Percentiles rank a stretch among this genome's conserved stretches.
Evolutionary conservation across 2,113 vertebrate genomes (phyloP).

Genomic region (Ophiodon elongatus): DNA sequence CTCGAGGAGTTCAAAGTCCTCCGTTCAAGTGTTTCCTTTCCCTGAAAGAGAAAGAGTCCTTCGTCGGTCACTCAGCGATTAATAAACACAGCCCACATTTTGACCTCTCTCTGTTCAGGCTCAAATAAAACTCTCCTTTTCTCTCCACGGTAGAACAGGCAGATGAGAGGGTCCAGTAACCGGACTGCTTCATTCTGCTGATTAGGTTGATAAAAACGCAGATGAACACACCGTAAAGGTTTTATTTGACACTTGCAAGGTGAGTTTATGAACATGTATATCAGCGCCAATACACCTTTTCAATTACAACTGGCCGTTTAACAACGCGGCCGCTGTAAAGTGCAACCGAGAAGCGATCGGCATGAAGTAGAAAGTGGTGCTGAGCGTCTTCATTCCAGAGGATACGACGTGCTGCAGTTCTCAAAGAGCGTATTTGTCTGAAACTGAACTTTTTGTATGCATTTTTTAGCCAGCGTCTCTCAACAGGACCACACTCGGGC

Average conservation of each 20-base stretch:
- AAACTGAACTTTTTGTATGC: not conserved
- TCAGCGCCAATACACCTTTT: conserved; percentile 60
- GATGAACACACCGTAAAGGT: conserved; percentile 43
- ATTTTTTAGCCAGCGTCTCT: not conserved
- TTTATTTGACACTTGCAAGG: conserved; percentile 68
- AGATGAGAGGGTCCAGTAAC: conserved; percentile 31
- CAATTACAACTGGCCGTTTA: conserved; percentile 58
- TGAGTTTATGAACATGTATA: conserved; percentile 61
- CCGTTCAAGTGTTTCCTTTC: not conserved
- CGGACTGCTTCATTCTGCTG: conserved; percentile 47
- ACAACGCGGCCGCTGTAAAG: conserved; percentile 37
- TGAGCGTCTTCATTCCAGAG: not conserved
- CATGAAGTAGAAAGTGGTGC: conserved; percentile 40
- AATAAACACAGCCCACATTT: not conserved
- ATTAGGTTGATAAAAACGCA: conserved; percentile 66
- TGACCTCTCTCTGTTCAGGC: conserved; percentile 1
- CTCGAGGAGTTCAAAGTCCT: too few relatives aligned
- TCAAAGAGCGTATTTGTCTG: not conserved
- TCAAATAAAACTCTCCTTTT: not conserved
- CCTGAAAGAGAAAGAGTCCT: too few relatives aligned
- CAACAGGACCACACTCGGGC: too few relatives aligned
- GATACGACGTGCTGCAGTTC: not conserved
- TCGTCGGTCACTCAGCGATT: too few relatives aligned
- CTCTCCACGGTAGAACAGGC: conserved; percentile 3
- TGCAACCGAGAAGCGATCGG: conserved; percentile 31